phyloP scores from a whole-genome alignment of 2,888 invertebrate species.

The Leptinotarsa rubiginosa region DNA sequence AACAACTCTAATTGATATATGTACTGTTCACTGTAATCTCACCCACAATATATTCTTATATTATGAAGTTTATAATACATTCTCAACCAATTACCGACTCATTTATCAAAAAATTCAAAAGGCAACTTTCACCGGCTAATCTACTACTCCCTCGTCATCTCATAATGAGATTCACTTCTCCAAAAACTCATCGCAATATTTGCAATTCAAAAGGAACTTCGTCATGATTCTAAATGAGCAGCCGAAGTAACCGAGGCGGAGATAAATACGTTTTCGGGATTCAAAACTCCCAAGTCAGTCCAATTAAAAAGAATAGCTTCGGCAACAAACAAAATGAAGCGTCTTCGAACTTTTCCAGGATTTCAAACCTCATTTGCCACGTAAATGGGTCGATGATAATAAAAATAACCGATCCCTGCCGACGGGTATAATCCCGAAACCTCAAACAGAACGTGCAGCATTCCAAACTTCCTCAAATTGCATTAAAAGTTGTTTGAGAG shows the following conservation, averaged over 20 bases:
- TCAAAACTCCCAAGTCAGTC: not conserved
- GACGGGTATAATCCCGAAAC: constrained; percentile 4
- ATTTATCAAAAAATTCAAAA: too few species aligned
- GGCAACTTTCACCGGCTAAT: too few species aligned
- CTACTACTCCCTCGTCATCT: too few species aligned
- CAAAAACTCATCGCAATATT: not conserved
- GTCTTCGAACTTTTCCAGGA: not conserved
- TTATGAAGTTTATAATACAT: too few species aligned
- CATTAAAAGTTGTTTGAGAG: constrained; percentile 42
- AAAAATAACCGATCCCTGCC: not conserved
- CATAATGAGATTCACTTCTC: too few species aligned
- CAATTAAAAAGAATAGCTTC: not conserved
- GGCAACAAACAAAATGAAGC: not conserved
- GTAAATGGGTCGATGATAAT: not conserved
- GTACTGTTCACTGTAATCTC: too few species aligned
- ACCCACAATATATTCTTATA: too few species aligned
- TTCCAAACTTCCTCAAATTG: constrained; percentile 40
- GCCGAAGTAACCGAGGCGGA: not conserved
- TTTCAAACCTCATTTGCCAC: constrained; percentile 9
- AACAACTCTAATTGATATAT: too few species aligned
- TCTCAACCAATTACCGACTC: too few species aligned
- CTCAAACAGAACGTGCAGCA: constrained; percentile 37
- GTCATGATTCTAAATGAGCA: not conserved
- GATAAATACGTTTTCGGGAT: not conserved
- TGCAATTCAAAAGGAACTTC: not conserved